These are phyloP conservation scores for Gymnocypris eckloni DNA, from an alignment of 2,797 vertebrate species.

Conservation along the genomic window DNA sequence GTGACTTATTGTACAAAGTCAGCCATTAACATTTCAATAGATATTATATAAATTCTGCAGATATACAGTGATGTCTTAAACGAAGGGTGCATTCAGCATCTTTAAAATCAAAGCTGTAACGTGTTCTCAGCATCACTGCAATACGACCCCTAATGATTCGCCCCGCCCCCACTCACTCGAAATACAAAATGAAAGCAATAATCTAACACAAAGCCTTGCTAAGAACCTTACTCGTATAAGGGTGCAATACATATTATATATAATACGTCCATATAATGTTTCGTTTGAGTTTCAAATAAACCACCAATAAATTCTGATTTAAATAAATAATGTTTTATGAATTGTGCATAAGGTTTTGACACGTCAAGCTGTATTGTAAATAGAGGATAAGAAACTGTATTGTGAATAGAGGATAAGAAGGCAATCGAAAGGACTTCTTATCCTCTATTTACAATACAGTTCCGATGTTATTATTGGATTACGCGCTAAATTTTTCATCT, in stretches of 20 bases:
- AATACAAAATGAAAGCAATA: slow-evolving; percentile 18
- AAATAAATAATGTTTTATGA: not conserved
- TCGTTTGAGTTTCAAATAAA: not conserved
- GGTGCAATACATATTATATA: not conserved
- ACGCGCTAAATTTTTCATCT: not conserved
- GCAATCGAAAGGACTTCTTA: not conserved
- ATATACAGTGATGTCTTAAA: not conserved
- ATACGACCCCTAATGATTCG: slow-evolving; percentile 35
- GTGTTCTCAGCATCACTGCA: slow-evolving; percentile 48
- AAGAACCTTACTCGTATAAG: not conserved
- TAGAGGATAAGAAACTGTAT: too few species aligned
- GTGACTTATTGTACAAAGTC: not conserved
- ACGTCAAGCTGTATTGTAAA: not conserved
- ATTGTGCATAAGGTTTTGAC: slow-evolving; percentile 9
- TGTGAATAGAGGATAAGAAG: too few species aligned
- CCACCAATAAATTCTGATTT: not conserved
- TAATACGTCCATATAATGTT: not conserved
- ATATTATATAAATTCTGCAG: not conserved
- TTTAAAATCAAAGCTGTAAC: slow-evolving; percentile 16
- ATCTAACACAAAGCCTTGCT: not conserved
- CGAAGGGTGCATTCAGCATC: slow-evolving; percentile 21
- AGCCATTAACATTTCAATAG: not conserved
- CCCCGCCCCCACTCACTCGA: slow-evolving; percentile 48
- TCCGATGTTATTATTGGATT: not conserved
- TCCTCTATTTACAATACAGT: not conserved